Conservation (phyloP, 2,113 vertebrate genomes). For the Poecilia latipinna region DNA sequence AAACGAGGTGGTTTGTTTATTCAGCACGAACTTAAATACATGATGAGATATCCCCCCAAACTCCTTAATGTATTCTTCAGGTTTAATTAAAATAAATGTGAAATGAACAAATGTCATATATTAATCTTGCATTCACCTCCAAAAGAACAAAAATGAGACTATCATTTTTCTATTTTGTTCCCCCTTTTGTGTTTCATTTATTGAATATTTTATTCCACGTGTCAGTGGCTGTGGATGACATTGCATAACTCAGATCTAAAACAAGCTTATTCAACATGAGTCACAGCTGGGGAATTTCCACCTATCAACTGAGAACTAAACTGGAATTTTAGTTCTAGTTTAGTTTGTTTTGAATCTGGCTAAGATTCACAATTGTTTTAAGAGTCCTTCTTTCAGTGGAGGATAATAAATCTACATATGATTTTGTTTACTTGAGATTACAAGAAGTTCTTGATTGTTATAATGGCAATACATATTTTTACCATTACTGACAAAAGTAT, state of each 20-base stretch:
- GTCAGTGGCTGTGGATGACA: too few species aligned
- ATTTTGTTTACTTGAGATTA: too few species aligned
- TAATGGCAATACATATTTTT: too few species aligned
- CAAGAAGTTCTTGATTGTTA: neutral
- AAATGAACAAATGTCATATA: neutral
- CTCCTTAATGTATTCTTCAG: neutral
- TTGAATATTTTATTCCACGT: neutral
- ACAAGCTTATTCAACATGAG: too few species aligned
- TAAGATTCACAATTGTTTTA: neutral
- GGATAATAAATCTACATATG: neutral
- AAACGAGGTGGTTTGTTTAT: conserved; percentile 43
- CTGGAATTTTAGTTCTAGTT: neutral
- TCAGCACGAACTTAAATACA: conserved; percentile 15
- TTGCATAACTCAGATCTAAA: too few species aligned
- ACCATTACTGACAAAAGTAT: too few species aligned
- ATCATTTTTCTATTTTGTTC: neutral
- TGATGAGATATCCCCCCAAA: neutral
- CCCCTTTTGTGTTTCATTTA: neutral
- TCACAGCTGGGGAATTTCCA: too few species aligned
- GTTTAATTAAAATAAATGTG: neutral
- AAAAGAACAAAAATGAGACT: neutral
- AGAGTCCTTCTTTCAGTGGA: neutral
- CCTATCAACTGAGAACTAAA: too few species aligned
- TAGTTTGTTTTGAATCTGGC: neutral
- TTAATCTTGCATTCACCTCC: neutral